Base-by-base conservation (phyloP, 2,888 invertebrate genomes). In the Drosophila silvestris region DNA sequence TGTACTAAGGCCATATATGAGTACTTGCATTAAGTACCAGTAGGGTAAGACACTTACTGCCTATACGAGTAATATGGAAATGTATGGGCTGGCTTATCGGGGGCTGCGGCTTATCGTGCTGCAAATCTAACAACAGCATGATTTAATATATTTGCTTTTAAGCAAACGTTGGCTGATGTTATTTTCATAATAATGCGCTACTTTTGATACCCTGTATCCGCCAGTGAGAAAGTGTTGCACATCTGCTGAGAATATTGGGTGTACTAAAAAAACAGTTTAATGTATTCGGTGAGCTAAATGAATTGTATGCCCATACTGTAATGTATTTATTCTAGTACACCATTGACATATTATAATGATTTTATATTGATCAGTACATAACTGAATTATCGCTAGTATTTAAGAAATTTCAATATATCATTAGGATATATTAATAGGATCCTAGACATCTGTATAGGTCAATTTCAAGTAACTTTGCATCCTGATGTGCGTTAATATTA, bases 111-210 rank as follows among this genome's bases (percentile, higher is more conserved):
- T 87, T 80, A 80, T 80, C 85, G 50, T 64, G 30, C 62, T 35
- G 59, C 78, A 88, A 78, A 83, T 83, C 85, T 87, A 89, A 82
- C 87, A 84, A 68, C 79, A 79, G 51, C 73, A 74, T 87, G 85
- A 85, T 85, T 85, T 89, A 85, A 77, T 82, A 84, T 87, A 84
- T 87, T 89, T 85, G 70, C 63, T 16, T 62, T 74, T 64, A 79
- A 87, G 72, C 84, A 83, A 77, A 79, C 58, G 53, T 71, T 61
- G 60, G 10, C 73, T 77, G 81, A 67, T 74, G 82, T 78, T 79
- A 32, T 78, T 77, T 61, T 66, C 54, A 67, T 54, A 70, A 71
- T 44, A 74, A 60, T 75, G 54, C 59, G 60, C 57, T 72, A 60
- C 65, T 74, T 33, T 70, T 54, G 22, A 50, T 67, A 60, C 73